Conservation (phyloP, 1,140 invertebrate species). For the Propsilocerus akamusi region DNA sequence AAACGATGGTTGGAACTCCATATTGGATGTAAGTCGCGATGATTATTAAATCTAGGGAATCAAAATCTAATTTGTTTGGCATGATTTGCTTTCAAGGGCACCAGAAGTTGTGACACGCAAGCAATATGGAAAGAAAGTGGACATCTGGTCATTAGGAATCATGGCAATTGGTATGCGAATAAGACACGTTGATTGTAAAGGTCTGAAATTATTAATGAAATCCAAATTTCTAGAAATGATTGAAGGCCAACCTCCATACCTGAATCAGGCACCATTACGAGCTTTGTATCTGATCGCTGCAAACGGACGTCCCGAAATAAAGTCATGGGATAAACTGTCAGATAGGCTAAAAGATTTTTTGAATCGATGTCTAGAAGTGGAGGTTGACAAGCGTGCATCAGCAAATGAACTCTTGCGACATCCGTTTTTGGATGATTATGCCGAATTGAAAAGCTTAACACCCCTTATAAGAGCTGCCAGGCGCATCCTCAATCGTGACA, state of each 20-base stretch:
- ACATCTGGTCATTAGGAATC: constrained; percentile 91
- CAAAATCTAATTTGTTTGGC: background rate
- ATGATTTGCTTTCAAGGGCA: constrained; percentile 58
- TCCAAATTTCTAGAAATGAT: constrained; percentile 65
- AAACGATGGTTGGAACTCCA: constrained; percentile 89
- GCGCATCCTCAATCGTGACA: constrained; percentile 19
- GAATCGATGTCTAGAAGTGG: constrained; percentile 80
- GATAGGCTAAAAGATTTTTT: constrained; percentile 63
- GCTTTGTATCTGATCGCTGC: constrained; percentile 93
- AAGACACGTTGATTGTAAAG: background rate
- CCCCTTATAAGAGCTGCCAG: constrained; percentile 79
- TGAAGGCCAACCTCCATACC: constrained; percentile 89
- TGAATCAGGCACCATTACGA: constrained; percentile 84
- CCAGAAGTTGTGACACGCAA: constrained; percentile 78
- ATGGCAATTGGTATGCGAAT: constrained; percentile 55
- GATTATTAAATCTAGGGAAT: background rate
- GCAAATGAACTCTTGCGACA: constrained; percentile 74
- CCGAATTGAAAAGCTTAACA: constrained; percentile 63
- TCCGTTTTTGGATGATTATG: constrained; percentile 72
- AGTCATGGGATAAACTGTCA: constrained; percentile 64
- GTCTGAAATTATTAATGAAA: background rate
- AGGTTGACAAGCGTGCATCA: constrained; percentile 70
- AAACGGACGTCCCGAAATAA: constrained; percentile 81
- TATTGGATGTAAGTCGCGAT: constrained; percentile 48
- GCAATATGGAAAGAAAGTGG: constrained; percentile 78